These are phyloP conservation scores for Mesembrinibis cayennensis DNA, from an alignment of 2,113 vertebrate species.

Conservation along the genomic window DNA sequence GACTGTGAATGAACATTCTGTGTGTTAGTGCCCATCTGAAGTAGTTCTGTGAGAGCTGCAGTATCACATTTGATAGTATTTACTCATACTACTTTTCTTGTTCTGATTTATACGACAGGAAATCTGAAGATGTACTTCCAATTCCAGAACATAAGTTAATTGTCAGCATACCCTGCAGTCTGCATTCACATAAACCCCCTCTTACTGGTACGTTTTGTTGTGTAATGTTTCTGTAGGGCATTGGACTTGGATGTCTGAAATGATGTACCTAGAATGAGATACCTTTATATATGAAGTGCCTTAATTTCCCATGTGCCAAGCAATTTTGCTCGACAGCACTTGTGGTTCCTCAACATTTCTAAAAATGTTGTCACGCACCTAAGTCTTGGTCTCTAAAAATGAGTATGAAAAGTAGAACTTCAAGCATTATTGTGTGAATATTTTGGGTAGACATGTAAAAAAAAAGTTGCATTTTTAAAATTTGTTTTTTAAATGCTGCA, in stretches of 20 bases:
- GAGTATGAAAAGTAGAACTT: not conserved
- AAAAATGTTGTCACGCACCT: not conserved
- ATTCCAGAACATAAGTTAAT: constrained; percentile 85
- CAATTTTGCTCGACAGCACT: not conserved
- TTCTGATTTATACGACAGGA: constrained; percentile 62
- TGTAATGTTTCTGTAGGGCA: not conserved
- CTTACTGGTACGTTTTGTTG: constrained; percentile 81
- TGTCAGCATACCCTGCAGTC: constrained; percentile 88
- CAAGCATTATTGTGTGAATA: not conserved
- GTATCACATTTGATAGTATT: not conserved
- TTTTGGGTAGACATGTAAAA: not conserved
- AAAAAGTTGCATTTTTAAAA: not conserved
- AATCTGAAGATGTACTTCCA: constrained; percentile 35
- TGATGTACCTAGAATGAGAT: not conserved
- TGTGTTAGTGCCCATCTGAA: not conserved
- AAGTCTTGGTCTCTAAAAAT: not conserved
- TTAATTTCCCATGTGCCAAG: not conserved
- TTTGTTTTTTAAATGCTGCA: not conserved
- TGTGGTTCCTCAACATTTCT: not conserved
- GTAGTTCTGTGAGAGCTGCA: not conserved
- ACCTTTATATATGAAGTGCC: not conserved
- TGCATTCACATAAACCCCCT: constrained; percentile 95
- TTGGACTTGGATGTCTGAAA: not conserved
- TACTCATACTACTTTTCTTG: not conserved
- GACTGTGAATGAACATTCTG: not conserved